Percentiles rank a stretch among this genome's conserved stretches.
Conservation (phyloP, 2,888 invertebrate genomes). For the Dioctria rufipes region DNA sequence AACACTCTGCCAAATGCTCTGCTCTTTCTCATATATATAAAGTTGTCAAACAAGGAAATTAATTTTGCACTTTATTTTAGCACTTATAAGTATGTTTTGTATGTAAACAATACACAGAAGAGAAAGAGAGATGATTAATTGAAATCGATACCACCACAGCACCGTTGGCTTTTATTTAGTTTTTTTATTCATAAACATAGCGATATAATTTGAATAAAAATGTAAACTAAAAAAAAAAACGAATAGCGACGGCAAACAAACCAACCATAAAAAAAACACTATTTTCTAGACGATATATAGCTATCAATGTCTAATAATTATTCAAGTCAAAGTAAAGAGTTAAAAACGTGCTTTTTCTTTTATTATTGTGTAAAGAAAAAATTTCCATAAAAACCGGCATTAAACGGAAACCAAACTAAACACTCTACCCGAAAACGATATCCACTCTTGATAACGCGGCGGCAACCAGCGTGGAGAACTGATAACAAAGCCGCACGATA, state of each 20-base stretch:
- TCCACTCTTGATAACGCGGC: not conserved
- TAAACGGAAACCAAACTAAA: slow-evolving; percentile 26
- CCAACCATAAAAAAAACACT: not conserved
- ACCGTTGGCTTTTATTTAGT: too few species aligned
- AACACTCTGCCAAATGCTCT: not conserved
- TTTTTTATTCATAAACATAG: not conserved
- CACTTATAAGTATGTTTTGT: not conserved
- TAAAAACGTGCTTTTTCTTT: not conserved
- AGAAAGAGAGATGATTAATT: too few species aligned
- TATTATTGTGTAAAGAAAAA: slow-evolving; percentile 23
- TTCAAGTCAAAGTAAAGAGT: slow-evolving; percentile 27
- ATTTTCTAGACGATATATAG: not conserved
- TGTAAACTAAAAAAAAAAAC: not conserved
- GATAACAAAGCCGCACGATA: not conserved
- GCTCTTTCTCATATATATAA: not conserved
- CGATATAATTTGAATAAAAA: slow-evolving; percentile 7
- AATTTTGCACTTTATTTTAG: slow-evolving; percentile 36
- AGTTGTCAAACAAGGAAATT: slow-evolving; percentile 28
- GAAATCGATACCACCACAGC: too few species aligned
- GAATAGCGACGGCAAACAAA: too few species aligned
- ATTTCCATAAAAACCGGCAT: slow-evolving; percentile 41
- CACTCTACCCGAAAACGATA: slow-evolving; percentile 22
- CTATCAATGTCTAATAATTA: slow-evolving; percentile 8
- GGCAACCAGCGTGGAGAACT: not conserved
- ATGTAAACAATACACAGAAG: not conserved